Percentiles rank a stretch among this genome's conserved stretches.
These are phyloP conservation scores for Xenops minutus DNA, from an alignment of 2,797 vertebrate genomes.

Conservation along the genomic window DNA sequence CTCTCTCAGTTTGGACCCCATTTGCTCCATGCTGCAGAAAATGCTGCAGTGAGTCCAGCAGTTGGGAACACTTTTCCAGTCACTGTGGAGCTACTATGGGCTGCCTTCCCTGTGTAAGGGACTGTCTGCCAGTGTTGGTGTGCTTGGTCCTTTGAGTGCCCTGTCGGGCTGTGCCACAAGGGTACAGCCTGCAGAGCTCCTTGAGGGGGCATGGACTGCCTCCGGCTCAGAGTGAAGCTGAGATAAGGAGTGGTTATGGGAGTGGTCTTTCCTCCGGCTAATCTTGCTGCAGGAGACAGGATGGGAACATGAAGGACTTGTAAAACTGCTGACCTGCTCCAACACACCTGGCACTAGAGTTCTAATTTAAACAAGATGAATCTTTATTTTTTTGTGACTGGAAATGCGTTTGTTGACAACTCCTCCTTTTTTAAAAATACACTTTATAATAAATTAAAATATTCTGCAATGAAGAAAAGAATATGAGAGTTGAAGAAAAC, in stretches of 20 bases:
- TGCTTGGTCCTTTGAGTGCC: background rate
- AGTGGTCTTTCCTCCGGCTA: background rate
- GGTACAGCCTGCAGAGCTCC: background rate
- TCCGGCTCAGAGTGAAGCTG: background rate
- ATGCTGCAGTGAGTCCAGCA: background rate
- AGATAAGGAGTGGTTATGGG: background rate
- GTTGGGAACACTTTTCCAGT: background rate
- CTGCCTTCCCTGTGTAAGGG: background rate
- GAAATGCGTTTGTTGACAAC: background rate
- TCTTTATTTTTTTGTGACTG: background rate
- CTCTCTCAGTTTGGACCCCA: background rate
- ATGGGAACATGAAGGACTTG: background rate
- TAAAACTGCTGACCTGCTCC: background rate
- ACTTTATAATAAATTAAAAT: background rate
- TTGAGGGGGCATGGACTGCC: background rate
- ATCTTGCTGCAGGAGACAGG: background rate
- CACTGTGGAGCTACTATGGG: accelerated
- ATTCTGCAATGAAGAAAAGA: background rate
- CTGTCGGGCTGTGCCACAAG: accelerated
- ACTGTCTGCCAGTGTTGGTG: accelerated
- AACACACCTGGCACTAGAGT: background rate
- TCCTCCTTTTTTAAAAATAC: background rate
- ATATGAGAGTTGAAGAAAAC: background rate
- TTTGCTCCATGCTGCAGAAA: background rate
- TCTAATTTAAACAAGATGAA: background rate